Conservation (phyloP, 2,797 vertebrate genomes). For the Adelosebastes latens region DNA sequence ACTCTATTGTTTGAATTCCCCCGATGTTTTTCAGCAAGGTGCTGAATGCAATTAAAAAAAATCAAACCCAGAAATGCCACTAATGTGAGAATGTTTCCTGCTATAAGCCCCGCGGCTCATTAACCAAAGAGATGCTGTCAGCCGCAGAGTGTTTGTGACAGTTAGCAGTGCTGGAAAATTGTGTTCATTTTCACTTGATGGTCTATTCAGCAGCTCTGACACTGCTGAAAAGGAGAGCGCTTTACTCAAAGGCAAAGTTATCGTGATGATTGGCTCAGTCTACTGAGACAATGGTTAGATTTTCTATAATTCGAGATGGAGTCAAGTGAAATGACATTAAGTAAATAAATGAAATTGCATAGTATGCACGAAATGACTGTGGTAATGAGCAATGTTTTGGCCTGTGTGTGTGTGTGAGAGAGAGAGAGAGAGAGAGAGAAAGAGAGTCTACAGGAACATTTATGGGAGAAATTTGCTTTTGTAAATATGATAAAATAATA, state of each 20-base stretch:
- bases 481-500: not conserved
- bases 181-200: constrained; percentile 34
- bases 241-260: constrained; percentile 44
- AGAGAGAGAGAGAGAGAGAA: not conserved
- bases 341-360: constrained; percentile 59
- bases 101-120: constrained; percentile 5
- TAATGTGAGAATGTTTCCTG: constrained; percentile 35
- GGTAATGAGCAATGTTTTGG: not conserved
- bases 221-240: constrained; percentile 30
- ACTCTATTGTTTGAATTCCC: constrained; percentile 27
- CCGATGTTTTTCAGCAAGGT: constrained; percentile 37
- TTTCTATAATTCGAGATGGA: constrained; percentile 47
- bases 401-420: not conserved
- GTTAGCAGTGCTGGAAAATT: constrained; percentile 30
- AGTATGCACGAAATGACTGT: not conserved
- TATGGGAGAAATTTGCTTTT: not conserved
- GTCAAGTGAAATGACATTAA: constrained; percentile 54
- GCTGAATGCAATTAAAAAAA: constrained; percentile 30
- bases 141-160: constrained; percentile 23
- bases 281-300: constrained; percentile 43
- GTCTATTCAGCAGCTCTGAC: constrained; percentile 31
- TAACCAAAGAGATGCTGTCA: constrained; percentile 28
- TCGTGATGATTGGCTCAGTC: constrained; percentile 44
- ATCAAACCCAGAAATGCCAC: constrained; percentile 38
- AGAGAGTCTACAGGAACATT: not conserved